Evolutionary conservation across 92 coral and sea anemone species (phyloP), one percentile per base, ranked within the genome.

Genomic region (Ricordea florida): DNA sequence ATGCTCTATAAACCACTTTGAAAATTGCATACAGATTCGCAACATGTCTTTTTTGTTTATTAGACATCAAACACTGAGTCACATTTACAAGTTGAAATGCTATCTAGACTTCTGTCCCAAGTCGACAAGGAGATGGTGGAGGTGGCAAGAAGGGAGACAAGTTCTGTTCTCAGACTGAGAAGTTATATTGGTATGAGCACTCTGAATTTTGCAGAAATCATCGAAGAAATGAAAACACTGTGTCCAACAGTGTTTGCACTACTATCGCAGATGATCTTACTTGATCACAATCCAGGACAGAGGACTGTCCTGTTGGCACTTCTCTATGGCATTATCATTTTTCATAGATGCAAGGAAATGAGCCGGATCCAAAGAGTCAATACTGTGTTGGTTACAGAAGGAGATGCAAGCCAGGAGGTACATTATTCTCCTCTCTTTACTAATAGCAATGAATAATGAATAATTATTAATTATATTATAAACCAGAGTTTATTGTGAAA

Each of bases 321-420:
- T 16, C 13, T 75, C 10, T 75, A 75, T 23, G 48, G 82, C 6
- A 33, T 75, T 7, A 38, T 75, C 23, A 71, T 71, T 64, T 71
- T 71, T 16, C 13, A 25, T 6, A 56, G 78, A 53, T 71, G 78
- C 18, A 48, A 71, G 10, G 78, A 71, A 18, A 5, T 71, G 66
- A 71, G 66, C n/a, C 23, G 25, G 6, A 1, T 70, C 21, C 78
- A 70, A 35, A 38, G 78, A 17, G 27, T 70, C 31, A 70, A 31
- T 36, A 70, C 78, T 18, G 43, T 74, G 45, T n/a, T 60, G 57
- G 44, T 74, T 37, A 43, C 57, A 8, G 81, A 74, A 18, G 66
- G 81, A n/a, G 72, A 34, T 44, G 81, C 81, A 25, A 45, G 52
- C 57, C 51, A 47, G 18, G 69, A 74, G 81, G 81, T 74, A 21